Base-by-base conservation (phyloP, 2,797 vertebrate species). In the Coregonus sp. region DNA sequence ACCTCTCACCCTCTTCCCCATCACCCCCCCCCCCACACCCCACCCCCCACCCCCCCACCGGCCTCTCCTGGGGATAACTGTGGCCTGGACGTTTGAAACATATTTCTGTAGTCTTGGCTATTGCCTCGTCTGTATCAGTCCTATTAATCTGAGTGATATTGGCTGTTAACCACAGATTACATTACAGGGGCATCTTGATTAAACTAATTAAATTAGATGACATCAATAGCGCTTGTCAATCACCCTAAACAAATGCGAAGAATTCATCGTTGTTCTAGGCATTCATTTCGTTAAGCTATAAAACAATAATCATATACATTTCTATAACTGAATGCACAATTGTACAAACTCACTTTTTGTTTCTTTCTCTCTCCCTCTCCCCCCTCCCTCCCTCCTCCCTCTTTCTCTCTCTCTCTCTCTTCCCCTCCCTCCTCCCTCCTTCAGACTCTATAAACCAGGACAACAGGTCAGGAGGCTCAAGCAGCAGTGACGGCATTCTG, bases 401-500 rank as follows among this genome's bases (percentile, higher is more conserved):
- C 33, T 77, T 40, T 35, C 31, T 2, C 31, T 3, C 31, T 52
- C 79, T 16, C 78, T 1, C 80, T n/a, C 79, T 63, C 52, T 65
- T 25, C 56, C 33, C 20, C 35, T 14, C 33, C 16, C 47, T 31
- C 5, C 47, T 14, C 25, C 14, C 11, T 65, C 14, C 50, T 6
- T 50, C 7, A 98, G 97, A 95, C 78, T 87, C 90, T 0, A 95
- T 95, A 72, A 97, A 97, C 90, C 96, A 97, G 89, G 93, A 94
- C 0, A 92, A 91, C 77, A 91, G 92, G 79, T 63, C 86, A 0
- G 87, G 29, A 15, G 70, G 70, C 4, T 16, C 40, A 50, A 14
- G 20, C 25, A 89, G 94, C 1, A 47, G 40, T 47, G 94, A 96
- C 0, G 88, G 95, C 66, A 95, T 97, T 92, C 93, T 98, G 51